Conservation (phyloP, 2,797 vertebrate species). For the Darevskia mixta region DNA sequence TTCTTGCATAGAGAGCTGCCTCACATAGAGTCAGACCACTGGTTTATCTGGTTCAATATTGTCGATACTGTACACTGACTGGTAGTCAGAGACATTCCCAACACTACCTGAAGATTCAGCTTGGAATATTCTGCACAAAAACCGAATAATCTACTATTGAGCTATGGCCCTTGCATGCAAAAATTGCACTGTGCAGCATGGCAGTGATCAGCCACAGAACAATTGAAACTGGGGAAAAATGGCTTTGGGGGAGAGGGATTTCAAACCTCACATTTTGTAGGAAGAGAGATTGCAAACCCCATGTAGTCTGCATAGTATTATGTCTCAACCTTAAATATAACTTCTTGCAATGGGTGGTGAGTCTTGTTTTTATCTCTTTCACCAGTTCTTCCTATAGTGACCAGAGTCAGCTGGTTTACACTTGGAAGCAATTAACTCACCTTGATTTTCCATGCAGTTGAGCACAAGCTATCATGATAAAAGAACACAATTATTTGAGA, state of each 20-base stretch:
- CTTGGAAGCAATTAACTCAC: conserved; percentile 55
- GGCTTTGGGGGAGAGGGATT: background rate
- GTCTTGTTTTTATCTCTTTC: conserved; percentile 26
- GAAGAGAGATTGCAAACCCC: background rate
- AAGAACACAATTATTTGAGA: conserved; percentile 57
- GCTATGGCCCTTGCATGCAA: background rate
- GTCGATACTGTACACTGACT: no score
- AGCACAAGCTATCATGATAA: conserved; percentile 32
- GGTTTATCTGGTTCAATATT: no score
- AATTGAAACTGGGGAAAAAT: background rate
- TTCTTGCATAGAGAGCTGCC: no score
- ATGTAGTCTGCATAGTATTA: background rate
- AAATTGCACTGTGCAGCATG: background rate
- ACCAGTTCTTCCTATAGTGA: conserved; percentile 23
- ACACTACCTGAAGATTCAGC: no score
- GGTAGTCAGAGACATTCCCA: no score
- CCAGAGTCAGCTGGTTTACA: conserved; percentile 26
- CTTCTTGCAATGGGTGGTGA: background rate
- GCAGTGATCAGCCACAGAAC: background rate
- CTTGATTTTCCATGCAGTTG: conserved; percentile 53
- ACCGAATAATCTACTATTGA: no score
- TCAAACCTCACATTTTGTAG: no score
- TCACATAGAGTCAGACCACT: no score
- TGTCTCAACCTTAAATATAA: conserved; percentile 31
- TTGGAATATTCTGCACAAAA: no score